Evolutionary conservation across 2,797 vertebrate genomes (phyloP), one percentile per base, ranked within the genome.

Genomic region (Labeo calbasu): DNA sequence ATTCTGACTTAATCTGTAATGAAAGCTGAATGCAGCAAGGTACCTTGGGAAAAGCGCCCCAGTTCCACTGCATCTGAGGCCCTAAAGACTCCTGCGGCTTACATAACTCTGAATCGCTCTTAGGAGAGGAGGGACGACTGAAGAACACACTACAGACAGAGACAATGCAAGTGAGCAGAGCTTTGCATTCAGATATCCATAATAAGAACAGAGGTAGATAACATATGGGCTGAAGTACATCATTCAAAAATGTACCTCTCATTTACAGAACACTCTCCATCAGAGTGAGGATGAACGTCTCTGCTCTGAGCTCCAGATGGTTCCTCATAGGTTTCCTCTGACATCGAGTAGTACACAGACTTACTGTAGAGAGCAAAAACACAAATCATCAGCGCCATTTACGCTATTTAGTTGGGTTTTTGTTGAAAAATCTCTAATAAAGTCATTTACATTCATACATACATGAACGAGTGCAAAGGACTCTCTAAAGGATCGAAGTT

Each of bases 81-180:
- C 95, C 96, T 36, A 92, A 79, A n/a, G 90, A 89, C 84, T 96
- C 95, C 0, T 91, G 92, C 0, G 83, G 70, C 91, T 93, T 95
- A 19, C 97, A 90, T 82, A 99, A 92, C 91, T 99, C 98, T 0
- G 98, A 99, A 92, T 99, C 98, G 17, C 98, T 99, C 92, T 94
- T 98, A 2, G 96, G 95, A 86, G 96, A 95, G 0, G 93, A 89
- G 0, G 91, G 66, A 0, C 90, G 94, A 59, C 88, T 94, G 7
- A 72, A 76, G 5, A 90, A 90, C 51, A 95, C 91, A 80, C 93
- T 96, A 88, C 55, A 79, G 53, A 81, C 21, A 65, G 55, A 88
- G 65, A 11, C 53, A n/a, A 46, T 5, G 14, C 61, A 40, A 13
- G 32, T 76, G 46, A 68, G 0, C 72, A 59, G 51, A 19, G 73